Evolutionary conservation across 2,113 vertebrate genomes (phyloP).

Genomic region (Corythaeola cristata): DNA sequence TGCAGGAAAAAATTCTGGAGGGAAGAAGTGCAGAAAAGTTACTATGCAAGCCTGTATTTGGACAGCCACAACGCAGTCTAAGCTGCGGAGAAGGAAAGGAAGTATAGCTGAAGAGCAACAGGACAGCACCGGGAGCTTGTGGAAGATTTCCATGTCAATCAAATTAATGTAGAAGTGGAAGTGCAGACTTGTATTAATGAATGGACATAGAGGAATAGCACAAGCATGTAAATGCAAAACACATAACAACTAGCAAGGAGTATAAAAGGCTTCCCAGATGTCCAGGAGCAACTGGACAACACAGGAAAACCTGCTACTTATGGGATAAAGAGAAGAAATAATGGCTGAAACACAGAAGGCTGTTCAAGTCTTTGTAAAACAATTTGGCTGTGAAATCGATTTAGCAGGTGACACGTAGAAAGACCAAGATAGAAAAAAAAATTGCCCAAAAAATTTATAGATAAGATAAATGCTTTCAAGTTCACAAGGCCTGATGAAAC

Average conservation of each 20-base stretch:
- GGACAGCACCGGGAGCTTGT: neutral
- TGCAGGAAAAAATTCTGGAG: neutral
- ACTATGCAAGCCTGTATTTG: neutral
- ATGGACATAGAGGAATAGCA: neutral
- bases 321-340: neutral
- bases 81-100: neutral
- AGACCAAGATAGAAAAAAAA: neutral
- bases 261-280: neutral
- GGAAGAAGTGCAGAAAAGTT: neutral
- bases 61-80: neutral
- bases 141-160: neutral
- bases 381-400: neutral
- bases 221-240: neutral
- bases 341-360: neutral
- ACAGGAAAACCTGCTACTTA: neutral
- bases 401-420: neutral
- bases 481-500: neutral
- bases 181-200: neutral
- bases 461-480: neutral
- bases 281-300: neutral
- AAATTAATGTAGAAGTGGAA: neutral
- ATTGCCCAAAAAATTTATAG: neutral
- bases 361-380: neutral
- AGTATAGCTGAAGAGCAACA: neutral
- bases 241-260: neutral